Conservation (phyloP, 2,888 invertebrate genomes). For the Timandra comae region DNA sequence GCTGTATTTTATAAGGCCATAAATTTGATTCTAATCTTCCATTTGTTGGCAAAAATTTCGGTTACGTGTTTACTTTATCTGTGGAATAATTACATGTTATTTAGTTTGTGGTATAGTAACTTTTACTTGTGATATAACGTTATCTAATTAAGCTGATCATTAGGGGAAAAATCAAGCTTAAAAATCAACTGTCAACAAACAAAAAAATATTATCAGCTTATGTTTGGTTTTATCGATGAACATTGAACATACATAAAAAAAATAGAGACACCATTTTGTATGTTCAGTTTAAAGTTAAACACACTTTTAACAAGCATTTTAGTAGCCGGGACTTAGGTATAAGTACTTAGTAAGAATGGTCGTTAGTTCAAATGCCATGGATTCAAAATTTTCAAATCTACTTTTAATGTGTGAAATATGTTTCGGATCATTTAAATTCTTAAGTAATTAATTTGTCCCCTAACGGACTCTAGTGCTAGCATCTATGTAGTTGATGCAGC, state of each 20-base stretch:
- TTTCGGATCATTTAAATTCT: neutral
- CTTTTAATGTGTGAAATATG: too few relatives aligned
- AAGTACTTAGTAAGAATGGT: neutral
- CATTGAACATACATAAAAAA: too few relatives aligned
- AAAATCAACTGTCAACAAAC: too few relatives aligned
- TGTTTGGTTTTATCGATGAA: too few relatives aligned
- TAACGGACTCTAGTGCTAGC: slow-evolving; percentile 64
- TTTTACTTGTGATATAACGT: neutral
- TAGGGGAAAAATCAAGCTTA: neutral
- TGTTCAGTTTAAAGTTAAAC: neutral
- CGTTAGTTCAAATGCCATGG: too few relatives aligned
- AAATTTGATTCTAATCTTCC: slow-evolving; percentile 13
- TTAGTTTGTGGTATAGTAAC: too few relatives aligned
- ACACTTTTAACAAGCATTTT: neutral
- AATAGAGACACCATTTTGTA: too few relatives aligned
- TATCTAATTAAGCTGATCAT: too few relatives aligned
- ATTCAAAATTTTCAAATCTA: too few relatives aligned
- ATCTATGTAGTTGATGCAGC: slow-evolving; percentile 55
- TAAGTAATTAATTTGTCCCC: slow-evolving; percentile 41
- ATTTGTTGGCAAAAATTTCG: slow-evolving; percentile 4
- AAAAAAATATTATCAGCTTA: too few relatives aligned
- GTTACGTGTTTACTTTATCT: too few relatives aligned
- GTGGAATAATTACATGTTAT: too few relatives aligned
- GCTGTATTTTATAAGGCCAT: slow-evolving; percentile 12
- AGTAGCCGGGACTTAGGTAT: neutral